Conservation (phyloP, 2,113 vertebrate species). For the Micronisus gabar region DNA sequence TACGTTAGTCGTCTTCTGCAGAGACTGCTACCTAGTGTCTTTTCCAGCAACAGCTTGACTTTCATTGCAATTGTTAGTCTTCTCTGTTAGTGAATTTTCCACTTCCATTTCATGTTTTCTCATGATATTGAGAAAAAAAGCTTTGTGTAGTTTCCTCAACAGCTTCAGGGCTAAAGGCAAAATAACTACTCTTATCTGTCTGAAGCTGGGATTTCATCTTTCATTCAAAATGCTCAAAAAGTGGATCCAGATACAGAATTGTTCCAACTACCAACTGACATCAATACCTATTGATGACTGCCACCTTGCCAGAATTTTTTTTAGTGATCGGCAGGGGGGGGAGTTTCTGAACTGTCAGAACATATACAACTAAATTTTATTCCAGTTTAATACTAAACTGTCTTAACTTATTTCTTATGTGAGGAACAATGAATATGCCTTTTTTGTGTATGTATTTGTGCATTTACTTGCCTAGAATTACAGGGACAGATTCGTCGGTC, state of each 20-base stretch:
- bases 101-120: not conserved
- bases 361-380: not conserved
- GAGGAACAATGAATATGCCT: not conserved
- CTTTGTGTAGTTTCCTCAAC: not conserved
- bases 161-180: not conserved
- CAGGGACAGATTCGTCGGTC: not conserved
- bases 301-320: not conserved
- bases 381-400: not conserved
- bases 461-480: not conserved
- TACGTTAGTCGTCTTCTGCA: not conserved
- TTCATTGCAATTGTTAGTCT: not conserved
- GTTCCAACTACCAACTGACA: not conserved
- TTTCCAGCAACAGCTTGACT: not conserved
- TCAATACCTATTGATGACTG: not conserved
- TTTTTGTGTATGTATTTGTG: not conserved
- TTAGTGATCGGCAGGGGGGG: not conserved
- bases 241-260: not conserved
- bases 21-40: not conserved
- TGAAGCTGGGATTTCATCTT: not conserved
- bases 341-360: not conserved
- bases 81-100: not conserved
- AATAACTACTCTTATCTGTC: not conserved
- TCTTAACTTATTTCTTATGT: not conserved
- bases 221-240: not conserved
- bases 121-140: not conserved